Evolutionary conservation across 2,888 invertebrate genomes (phyloP).

Genomic region (Polydesmus complanatus): DNA sequence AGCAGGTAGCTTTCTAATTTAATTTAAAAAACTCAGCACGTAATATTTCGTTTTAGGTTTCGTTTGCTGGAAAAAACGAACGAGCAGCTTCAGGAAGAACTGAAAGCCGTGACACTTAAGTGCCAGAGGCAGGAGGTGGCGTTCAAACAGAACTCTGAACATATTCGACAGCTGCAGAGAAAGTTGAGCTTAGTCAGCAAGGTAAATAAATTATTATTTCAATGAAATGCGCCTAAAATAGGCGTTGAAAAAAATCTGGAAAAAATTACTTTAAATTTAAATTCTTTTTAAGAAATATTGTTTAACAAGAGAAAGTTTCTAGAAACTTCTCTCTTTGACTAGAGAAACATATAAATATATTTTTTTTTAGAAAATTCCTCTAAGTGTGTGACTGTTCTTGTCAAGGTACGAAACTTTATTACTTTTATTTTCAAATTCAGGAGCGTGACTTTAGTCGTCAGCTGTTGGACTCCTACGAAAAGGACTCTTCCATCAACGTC

Average conservation of each 20-base stretch:
- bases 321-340: too few species aligned
- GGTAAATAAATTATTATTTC: neutral
- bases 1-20: neutral
- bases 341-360: too few species aligned
- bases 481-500: neutral
- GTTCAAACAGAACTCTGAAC: constrained; percentile 2
- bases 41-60: neutral
- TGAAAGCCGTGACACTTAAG: neutral
- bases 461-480: constrained; percentile 8
- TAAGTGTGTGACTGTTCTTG: neutral
- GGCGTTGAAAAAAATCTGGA: too few species aligned
- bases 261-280: too few species aligned
- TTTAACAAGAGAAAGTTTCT: too few species aligned
- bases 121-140: neutral
- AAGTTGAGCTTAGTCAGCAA: constrained; percentile 4
- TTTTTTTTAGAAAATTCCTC: constrained; percentile 1
- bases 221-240: too few species aligned
- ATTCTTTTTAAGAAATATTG: too few species aligned
- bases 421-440: constrained; percentile 1
- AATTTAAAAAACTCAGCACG: neutral
- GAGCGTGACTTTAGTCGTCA: constrained; percentile 6
- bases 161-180: constrained; percentile 7
- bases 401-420: neutral
- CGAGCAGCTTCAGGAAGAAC: neutral
- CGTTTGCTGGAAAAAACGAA: neutral